Conservation (phyloP, 2,797 vertebrate genomes). For the Coregonus suidteri region DNA sequence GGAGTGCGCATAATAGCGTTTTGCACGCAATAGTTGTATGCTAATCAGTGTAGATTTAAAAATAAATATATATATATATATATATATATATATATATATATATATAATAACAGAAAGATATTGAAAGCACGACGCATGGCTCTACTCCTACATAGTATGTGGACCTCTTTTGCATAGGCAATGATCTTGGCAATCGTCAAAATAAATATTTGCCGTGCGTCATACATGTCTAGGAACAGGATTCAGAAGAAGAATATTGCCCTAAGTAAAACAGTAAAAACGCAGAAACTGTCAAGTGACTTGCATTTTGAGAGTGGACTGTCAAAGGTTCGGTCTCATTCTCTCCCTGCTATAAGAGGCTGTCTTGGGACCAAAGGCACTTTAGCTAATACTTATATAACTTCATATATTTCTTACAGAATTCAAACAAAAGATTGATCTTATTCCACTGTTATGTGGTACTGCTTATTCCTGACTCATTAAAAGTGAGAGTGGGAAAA, state of each 20-base stretch:
- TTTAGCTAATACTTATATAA: neutral
- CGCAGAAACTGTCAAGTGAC: neutral
- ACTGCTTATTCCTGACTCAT: slow-evolving; percentile 15
- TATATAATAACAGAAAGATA: neutral
- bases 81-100: neutral
- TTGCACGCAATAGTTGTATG: neutral
- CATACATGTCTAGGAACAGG: neutral
- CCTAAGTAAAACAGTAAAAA: neutral
- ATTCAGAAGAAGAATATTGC: neutral
- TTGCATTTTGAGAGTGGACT: neutral
- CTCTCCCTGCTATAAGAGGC: neutral
- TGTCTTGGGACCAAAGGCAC: neutral
- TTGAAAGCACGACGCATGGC: neutral
- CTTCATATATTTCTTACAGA: neutral
- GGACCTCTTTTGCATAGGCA: neutral
- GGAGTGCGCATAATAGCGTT: neutral
- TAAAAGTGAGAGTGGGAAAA: slow-evolving; percentile 21
- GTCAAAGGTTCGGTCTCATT: neutral
- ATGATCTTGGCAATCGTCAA: neutral
- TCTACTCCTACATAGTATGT: neutral
- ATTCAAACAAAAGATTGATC: neutral
- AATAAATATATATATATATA: neutral
- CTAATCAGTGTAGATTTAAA: neutral
- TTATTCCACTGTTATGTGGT: neutral
- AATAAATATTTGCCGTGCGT: neutral